phyloP scores from a whole-genome alignment of 2,113 vertebrate species.

The Mystacornis crossleyi region DNA sequence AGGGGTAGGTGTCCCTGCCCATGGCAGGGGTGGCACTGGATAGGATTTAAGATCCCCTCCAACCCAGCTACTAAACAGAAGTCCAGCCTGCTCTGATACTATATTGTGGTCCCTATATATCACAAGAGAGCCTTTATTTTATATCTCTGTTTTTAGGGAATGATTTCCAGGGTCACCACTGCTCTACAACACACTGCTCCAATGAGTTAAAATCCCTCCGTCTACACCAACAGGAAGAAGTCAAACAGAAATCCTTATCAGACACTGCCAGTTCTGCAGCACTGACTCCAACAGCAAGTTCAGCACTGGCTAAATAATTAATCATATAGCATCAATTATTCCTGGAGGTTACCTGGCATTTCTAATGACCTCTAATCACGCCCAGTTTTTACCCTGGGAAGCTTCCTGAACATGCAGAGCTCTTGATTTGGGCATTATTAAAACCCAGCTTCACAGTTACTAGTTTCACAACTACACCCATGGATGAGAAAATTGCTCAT shows the following conservation, averaged over 20 bases:
- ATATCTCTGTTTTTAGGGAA: background rate
- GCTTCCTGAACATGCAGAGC: background rate
- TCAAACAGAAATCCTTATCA: background rate
- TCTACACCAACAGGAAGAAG: background rate
- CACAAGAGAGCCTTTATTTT: background rate
- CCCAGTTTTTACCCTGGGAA: background rate
- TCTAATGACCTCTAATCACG: background rate
- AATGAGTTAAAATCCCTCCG: background rate
- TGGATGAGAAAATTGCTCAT: background rate
- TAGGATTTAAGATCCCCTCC: background rate
- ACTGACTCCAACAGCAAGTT: background rate
- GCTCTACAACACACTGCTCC: background rate
- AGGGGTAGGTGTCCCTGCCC: background rate
- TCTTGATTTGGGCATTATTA: background rate
- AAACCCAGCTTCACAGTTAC: background rate
- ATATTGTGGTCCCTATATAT: too few relatives aligned
- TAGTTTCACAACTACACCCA: background rate
- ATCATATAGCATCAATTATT: background rate
- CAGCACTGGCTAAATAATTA: background rate
- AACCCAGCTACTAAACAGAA: background rate
- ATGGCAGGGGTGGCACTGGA: too few relatives aligned
- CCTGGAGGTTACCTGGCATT: background rate
- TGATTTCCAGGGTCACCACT: fast-evolving
- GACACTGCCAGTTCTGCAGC: background rate
- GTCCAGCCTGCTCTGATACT: background rate